These are phyloP conservation scores for Cataglyphis cursor DNA, from an alignment of 2,888 invertebrate genomes.

Conservation along the genomic window DNA sequence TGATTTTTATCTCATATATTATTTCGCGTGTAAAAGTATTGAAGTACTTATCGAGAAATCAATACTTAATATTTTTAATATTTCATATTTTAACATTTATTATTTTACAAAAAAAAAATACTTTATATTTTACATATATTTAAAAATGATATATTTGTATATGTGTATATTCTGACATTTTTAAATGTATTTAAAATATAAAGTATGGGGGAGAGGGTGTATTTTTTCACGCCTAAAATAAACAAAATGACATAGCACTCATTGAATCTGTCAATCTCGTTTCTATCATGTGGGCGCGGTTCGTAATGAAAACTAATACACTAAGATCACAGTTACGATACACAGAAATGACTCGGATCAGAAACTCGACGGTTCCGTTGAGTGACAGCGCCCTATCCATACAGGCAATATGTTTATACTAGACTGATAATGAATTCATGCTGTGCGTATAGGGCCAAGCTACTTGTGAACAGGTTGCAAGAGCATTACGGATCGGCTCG, in stretches of 20 bases:
- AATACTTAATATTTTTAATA: neutral
- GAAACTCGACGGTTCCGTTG: constrained; percentile 61
- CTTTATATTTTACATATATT: neutral
- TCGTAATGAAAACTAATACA: neutral
- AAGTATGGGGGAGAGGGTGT: too few species aligned
- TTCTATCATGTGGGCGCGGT: neutral
- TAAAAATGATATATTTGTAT: too few species aligned
- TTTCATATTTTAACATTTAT: neutral
- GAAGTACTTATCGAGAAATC: neutral
- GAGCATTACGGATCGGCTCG: constrained; percentile 80
- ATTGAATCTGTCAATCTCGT: neutral
- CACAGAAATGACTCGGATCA: constrained; percentile 54
- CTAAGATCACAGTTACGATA: constrained; percentile 31
- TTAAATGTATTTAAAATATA: too few species aligned
- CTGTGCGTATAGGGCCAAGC: constrained; percentile 76
- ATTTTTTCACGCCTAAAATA: neutral
- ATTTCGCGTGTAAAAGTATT: neutral
- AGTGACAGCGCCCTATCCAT: constrained; percentile 71
- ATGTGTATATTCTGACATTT: too few species aligned
- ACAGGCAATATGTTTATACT: constrained; percentile 86
- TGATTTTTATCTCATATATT: neutral
- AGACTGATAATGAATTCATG: constrained; percentile 86
- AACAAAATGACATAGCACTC: neutral
- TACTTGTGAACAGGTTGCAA: constrained; percentile 84
- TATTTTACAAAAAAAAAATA: neutral